Conservation (phyloP, 37 sponge, comb jelly and placozoan genomes). For the Hormiphora californensis region DNA sequence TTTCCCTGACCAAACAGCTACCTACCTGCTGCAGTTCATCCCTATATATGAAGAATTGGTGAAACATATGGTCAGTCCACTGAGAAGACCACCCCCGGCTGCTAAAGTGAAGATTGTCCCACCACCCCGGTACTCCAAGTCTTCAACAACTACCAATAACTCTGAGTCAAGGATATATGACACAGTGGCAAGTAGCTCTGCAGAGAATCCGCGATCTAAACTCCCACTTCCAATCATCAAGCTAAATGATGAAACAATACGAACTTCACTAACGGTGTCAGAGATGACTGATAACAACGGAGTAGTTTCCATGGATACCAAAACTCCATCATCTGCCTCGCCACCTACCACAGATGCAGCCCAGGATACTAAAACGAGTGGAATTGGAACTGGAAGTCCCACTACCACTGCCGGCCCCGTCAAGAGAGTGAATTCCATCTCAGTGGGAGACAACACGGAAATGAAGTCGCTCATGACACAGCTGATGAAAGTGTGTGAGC, state of each 20-base stretch:
- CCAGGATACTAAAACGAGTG: background rate
- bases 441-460: no score
- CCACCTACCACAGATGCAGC: background rate
- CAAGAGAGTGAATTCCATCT: no score
- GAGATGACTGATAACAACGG: background rate
- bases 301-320: background rate
- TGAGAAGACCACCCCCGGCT: background rate
- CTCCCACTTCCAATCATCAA: no score
- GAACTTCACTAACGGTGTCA: no score
- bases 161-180: no score
- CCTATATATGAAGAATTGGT: background rate
- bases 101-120: no score
- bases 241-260: no score
- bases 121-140: background rate
- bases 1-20: background rate
- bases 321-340: background rate
- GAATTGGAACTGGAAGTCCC: background rate
- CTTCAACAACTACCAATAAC: no score
- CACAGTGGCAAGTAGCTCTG: no score
- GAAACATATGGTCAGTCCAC: background rate
- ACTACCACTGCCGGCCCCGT: background rate
- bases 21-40: background rate
- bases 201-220: background rate
- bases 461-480: background rate
- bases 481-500: background rate